A percentile compares a stretch with the other conserved stretches of the same genome.
phyloP scores from a whole-genome alignment of 35 echinoderm and acorn worm species.

The Hemicentrotus pulcherrimus region DNA sequence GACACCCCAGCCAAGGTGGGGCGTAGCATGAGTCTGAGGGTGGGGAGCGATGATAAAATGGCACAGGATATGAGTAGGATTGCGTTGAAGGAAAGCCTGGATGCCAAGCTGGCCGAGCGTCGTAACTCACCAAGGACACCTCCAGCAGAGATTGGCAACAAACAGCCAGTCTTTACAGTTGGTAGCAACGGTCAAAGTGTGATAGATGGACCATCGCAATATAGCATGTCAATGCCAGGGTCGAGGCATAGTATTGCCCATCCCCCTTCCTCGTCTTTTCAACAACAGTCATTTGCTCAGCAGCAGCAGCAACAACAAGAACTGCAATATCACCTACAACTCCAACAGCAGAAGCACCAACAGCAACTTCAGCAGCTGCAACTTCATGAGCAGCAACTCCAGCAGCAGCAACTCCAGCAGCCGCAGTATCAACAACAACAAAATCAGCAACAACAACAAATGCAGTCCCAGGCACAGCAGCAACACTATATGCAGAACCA shows the following conservation, averaged over 20 bases:
- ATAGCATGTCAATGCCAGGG: conserved; percentile 8
- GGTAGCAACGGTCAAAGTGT: not conserved
- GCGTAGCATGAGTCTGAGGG: conserved; percentile 73
- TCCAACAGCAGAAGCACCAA: conserved; percentile 56
- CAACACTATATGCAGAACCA: conserved; percentile 46
- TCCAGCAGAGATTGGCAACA: conserved; percentile 1
- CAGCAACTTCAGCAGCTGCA: conserved; percentile 38
- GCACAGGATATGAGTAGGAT: conserved; percentile 52
- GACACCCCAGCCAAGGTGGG: conserved; percentile 50
- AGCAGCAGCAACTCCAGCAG: conserved; percentile 17
- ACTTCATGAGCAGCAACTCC: not conserved
- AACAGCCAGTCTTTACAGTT: not conserved
- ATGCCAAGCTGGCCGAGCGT: conserved; percentile 81
- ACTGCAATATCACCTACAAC: not conserved
- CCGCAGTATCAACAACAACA: conserved; percentile 24
- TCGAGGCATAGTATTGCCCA: conserved; percentile 49
- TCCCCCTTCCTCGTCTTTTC: conserved; percentile 30
- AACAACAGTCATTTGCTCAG: conserved; percentile 38
- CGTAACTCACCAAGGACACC: conserved; percentile 28
- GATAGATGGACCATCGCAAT: not conserved
- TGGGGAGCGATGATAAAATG: conserved; percentile 55
- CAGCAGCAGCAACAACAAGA: conserved; percentile 53
- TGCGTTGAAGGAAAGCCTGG: conserved; percentile 75
- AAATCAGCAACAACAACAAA: conserved; percentile 30
- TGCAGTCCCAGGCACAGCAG: not conserved